Conservation (phyloP, 2,888 invertebrate species). For the Nipponacmea schrenckii region DNA sequence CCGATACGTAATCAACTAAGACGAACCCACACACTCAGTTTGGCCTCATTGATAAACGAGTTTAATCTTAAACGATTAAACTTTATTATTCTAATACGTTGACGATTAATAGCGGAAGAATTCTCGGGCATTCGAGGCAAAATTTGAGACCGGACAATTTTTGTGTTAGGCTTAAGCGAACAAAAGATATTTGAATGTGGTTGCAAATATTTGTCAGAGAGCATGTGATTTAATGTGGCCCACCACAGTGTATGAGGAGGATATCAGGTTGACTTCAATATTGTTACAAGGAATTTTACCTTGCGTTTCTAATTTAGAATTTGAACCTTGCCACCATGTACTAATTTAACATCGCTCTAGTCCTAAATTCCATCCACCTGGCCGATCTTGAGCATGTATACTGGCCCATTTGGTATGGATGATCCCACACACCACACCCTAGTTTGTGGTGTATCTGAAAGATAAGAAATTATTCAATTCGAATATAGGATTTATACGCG, state of each 20-base stretch:
- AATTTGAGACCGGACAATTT: background rate
- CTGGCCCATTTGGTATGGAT: background rate
- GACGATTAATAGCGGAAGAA: background rate
- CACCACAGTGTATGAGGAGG: background rate
- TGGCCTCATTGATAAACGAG: no score
- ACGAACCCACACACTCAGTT: no score
- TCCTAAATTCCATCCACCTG: background rate
- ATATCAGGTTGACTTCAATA: no score
- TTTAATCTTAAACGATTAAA: no score
- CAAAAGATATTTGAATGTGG: background rate
- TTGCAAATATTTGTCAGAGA: background rate
- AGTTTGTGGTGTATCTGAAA: background rate
- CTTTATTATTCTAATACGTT: no score
- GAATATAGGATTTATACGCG: background rate
- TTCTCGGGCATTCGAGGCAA: background rate
- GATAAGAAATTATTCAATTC: background rate
- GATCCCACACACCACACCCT: background rate
- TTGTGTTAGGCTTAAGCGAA: background rate
- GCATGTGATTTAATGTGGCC: background rate
- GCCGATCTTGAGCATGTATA: background rate
- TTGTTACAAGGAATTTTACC: background rate
- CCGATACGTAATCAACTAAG: no score
- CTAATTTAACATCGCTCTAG: background rate
- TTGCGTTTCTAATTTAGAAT: background rate
- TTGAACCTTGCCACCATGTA: background rate